Evolutionary conservation across 2,888 invertebrate species (phyloP).

Genomic region (Aphodius granarius): DNA sequence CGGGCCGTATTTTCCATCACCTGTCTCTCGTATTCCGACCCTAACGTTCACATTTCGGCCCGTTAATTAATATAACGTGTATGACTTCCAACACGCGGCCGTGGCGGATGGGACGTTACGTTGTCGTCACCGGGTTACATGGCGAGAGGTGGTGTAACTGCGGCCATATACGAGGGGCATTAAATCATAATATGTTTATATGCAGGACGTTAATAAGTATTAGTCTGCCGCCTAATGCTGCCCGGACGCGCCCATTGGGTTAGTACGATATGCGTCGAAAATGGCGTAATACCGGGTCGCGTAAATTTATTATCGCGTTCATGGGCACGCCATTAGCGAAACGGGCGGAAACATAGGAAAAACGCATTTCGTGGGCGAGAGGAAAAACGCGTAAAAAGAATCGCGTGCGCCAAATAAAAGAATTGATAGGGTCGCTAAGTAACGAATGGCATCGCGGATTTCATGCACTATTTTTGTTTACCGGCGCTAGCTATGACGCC

Average conservation of each 20-base stretch:
- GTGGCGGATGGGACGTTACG: neutral
- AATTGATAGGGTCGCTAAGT: neutral
- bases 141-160: slow-evolving; percentile 11
- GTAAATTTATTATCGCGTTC: neutral
- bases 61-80: slow-evolving; percentile 50
- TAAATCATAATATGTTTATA: slow-evolving; percentile 52
- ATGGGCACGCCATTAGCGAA: neutral
- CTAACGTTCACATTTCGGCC: slow-evolving; percentile 44
- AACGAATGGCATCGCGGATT: neutral
- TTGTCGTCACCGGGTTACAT: slow-evolving; percentile 4
- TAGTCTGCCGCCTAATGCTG: slow-evolving; percentile 19
- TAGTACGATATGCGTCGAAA: neutral
- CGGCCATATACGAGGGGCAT: slow-evolving; percentile 35
- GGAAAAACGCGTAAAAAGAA: neutral
- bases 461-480: neutral
- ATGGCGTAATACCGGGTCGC: neutral
- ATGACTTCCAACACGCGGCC: slow-evolving; percentile 32
- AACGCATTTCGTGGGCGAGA: neutral
- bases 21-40: neutral
- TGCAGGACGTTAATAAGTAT: slow-evolving; percentile 41
- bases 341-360: neutral
- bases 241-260: neutral
- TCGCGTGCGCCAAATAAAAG: neutral
- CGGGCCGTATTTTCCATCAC: neutral
- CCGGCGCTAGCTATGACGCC: neutral